phyloP scores from a whole-genome alignment of 2,113 vertebrate genomes.

The Oreochromis aureus region DNA sequence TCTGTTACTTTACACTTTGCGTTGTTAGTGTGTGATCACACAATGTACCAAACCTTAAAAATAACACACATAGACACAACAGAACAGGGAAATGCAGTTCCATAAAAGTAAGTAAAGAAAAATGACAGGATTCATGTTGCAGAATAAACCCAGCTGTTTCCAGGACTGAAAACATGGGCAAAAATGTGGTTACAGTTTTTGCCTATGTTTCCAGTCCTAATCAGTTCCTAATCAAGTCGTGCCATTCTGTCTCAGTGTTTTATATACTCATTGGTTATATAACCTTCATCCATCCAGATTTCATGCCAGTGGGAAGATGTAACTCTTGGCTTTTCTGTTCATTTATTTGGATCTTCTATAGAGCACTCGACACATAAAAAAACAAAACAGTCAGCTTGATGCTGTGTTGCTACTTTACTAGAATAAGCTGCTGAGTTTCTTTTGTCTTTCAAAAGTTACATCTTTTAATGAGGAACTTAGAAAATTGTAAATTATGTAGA shows the following conservation, averaged over 20 bases:
- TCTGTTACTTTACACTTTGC: not conserved
- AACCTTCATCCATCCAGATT: not conserved
- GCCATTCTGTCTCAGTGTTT: not conserved
- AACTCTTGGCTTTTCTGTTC: not conserved
- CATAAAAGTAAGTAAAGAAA: not conserved
- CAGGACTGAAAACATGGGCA: not conserved
- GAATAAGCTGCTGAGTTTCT: not conserved
- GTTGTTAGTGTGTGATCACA: not conserved
- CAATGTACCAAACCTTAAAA: not conserved
- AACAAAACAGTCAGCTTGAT: not conserved
- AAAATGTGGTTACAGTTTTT: not conserved
- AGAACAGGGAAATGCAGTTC: not conserved
- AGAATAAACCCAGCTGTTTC: not conserved
- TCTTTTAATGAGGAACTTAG: not conserved
- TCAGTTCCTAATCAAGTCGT: not conserved
- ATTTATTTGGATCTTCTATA: not conserved
- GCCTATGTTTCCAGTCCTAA: not conserved
- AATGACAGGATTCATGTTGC: not conserved
- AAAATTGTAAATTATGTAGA: not conserved
- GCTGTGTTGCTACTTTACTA: not conserved
- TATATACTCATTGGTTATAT: not conserved
- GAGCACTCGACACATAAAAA: not conserved
- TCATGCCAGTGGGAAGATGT: not conserved
- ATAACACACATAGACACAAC: not conserved
- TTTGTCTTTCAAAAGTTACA: not conserved